Evolutionary conservation across 2,888 invertebrate genomes (phyloP).

Genomic region (Dioctria rufipes): DNA sequence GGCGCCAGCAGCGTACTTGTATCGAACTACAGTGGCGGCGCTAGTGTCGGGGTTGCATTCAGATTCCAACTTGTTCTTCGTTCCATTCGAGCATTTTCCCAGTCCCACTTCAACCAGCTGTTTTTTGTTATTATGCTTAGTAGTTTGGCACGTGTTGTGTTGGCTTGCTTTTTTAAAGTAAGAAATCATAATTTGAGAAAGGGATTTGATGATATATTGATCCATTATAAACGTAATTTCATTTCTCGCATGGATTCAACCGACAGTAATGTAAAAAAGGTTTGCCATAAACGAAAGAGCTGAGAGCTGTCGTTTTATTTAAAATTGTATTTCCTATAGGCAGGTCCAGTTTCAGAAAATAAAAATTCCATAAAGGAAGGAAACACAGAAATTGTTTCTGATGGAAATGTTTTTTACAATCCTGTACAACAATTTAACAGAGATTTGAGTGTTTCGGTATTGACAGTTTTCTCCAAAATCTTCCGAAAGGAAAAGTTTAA

Average conservation of each 20-base stretch:
- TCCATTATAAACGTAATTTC: too few relatives aligned
- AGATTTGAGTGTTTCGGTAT: slow-evolving; percentile 87
- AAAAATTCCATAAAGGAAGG: slow-evolving; percentile 80
- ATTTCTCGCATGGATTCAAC: slow-evolving; percentile 18
- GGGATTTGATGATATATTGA: too few relatives aligned
- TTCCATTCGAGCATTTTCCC: too few relatives aligned
- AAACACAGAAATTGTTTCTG: slow-evolving; percentile 81
- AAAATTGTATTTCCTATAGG: slow-evolving; percentile 24
- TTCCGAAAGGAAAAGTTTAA: slow-evolving; percentile 68
- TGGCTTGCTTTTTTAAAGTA: too few relatives aligned
- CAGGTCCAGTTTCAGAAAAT: neutral
- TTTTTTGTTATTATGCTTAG: neutral
- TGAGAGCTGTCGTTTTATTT: neutral
- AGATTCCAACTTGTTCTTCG: too few relatives aligned
- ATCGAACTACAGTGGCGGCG: too few relatives aligned
- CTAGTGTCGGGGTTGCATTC: too few relatives aligned
- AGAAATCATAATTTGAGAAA: too few relatives aligned
- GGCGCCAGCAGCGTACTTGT: too few relatives aligned
- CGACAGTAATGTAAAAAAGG: neutral
- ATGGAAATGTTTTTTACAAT: slow-evolving; percentile 94
- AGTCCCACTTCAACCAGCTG: too few relatives aligned
- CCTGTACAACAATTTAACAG: slow-evolving; percentile 99
- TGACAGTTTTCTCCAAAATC: slow-evolving; percentile 78
- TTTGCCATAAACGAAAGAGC: neutral
- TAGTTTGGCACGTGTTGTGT: neutral